A percentile compares a stretch with the other conserved stretches of the same genome.
These are phyloP conservation scores for Thaumatotibia leucotreta DNA, from an alignment of 1,140 invertebrate genomes.

Conservation along the genomic window DNA sequence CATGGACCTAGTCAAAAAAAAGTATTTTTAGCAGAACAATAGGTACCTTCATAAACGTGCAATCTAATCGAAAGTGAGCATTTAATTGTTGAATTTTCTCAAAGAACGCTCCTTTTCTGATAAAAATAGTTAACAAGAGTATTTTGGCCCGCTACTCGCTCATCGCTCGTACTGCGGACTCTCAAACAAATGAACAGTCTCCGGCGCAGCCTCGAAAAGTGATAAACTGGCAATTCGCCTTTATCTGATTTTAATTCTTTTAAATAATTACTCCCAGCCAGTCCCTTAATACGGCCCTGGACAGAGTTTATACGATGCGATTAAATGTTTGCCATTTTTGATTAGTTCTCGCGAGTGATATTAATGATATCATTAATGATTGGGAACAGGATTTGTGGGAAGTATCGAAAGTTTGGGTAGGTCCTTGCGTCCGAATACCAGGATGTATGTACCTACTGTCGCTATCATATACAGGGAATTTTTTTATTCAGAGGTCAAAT, in stretches of 20 bases:
- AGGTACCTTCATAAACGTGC: too few species aligned
- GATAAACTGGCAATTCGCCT: conserved; percentile 7
- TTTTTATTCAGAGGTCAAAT: too few species aligned
- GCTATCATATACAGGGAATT: too few species aligned
- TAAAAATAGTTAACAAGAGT: too few species aligned
- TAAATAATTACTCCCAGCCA: conserved; percentile 4
- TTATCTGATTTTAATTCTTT: conserved; percentile 14
- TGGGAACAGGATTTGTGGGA: background rate
- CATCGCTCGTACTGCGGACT: background rate
- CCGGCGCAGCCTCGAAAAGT: conserved; percentile 8
- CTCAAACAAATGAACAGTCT: conserved; percentile 1
- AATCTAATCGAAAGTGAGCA: too few species aligned
- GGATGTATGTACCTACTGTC: too few species aligned
- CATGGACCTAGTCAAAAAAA: too few species aligned
- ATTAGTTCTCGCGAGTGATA: conserved; percentile 3
- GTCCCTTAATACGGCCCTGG: background rate
- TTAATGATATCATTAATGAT: conserved; percentile 7
- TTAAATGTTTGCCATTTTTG: conserved; percentile 10
- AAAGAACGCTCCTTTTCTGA: too few species aligned
- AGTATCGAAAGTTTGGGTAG: background rate
- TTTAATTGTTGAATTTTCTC: too few species aligned
- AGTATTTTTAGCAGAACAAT: too few species aligned
- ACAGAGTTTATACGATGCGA: background rate
- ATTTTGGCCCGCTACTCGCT: background rate
- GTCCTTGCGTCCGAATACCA: background rate